Percentiles rank a stretch among this genome's conserved stretches.
These are phyloP conservation scores for Crocodylus rhombifer DNA, from an alignment of 2,797 vertebrate species.

Conservation along the genomic window DNA sequence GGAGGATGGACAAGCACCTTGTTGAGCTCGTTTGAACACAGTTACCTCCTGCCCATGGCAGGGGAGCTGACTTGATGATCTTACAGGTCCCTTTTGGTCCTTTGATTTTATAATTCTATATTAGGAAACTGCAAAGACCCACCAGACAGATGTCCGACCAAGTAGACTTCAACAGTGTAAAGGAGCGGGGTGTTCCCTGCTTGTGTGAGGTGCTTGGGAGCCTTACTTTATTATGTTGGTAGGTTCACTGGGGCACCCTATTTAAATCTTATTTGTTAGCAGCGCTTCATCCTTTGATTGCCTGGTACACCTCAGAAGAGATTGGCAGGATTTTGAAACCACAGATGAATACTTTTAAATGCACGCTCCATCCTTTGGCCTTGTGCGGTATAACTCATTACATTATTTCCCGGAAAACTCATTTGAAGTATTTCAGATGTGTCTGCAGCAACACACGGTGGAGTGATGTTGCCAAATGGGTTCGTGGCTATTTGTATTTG, in stretches of 20 bases:
- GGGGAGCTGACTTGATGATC: no score
- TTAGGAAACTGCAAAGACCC: background rate
- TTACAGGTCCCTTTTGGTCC: no score
- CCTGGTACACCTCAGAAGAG: background rate
- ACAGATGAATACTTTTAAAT: background rate
- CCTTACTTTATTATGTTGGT: accelerated
- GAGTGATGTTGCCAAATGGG: background rate
- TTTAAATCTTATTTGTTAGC: background rate
- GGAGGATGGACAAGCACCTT: no score
- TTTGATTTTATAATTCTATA: no score
- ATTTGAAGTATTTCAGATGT: background rate
- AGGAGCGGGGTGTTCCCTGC: background rate
- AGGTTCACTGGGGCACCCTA: background rate
- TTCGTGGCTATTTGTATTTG: background rate
- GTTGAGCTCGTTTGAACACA: no score
- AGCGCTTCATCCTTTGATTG: background rate
- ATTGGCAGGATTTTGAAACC: background rate
- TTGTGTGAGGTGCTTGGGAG: background rate
- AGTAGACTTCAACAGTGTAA: background rate
- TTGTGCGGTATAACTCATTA: background rate
- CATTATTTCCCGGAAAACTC: background rate
- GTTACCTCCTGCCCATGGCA: no score
- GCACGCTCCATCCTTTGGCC: background rate
- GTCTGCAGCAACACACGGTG: background rate
- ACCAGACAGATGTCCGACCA: background rate